These are phyloP conservation scores for Sinopyrophorus schimmeli DNA, from an alignment of 2,888 invertebrate genomes.

Conservation along the genomic window DNA sequence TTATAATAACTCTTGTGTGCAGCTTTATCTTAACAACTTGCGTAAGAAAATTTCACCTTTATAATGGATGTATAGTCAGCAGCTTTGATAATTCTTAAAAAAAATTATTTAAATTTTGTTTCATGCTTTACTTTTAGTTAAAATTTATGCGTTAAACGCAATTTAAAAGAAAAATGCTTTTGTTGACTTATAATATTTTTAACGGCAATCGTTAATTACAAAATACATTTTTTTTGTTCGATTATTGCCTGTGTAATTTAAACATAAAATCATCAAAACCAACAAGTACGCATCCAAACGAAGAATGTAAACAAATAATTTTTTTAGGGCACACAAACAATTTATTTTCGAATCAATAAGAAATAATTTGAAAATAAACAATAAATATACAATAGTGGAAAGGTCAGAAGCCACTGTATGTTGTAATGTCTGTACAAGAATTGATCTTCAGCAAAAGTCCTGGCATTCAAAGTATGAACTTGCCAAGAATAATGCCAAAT, in stretches of 20 bases:
- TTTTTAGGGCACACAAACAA: conserved; percentile 14
- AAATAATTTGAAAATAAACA: conserved; percentile 40
- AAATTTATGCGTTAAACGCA: no score
- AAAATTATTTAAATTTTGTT: no score
- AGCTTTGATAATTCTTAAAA: no score
- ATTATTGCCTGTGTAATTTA: no score
- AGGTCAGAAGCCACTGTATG: conserved; percentile 37
- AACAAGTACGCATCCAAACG: conserved; percentile 10
- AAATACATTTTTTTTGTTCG: no score
- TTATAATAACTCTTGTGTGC: conserved; percentile 20
- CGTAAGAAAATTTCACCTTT: conserved; percentile 5
- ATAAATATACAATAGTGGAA: conserved; percentile 51
- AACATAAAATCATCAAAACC: neutral
- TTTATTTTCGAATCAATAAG: conserved; percentile 16
- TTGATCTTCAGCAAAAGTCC: conserved; percentile 14
- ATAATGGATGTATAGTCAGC: conserved; percentile 9
- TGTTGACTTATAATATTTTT: no score
- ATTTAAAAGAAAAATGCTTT: no score
- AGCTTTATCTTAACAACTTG: conserved; percentile 12
- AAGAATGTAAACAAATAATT: conserved; percentile 5
- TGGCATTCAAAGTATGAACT: conserved; percentile 76
- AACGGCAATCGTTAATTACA: no score
- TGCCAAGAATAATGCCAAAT: conserved; percentile 77
- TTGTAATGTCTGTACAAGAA: conserved; percentile 36
- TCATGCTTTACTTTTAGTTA: no score